Evolutionary conservation across 1,140 invertebrate species (phyloP).

Genomic region (Drosophila lacertosa): DNA sequence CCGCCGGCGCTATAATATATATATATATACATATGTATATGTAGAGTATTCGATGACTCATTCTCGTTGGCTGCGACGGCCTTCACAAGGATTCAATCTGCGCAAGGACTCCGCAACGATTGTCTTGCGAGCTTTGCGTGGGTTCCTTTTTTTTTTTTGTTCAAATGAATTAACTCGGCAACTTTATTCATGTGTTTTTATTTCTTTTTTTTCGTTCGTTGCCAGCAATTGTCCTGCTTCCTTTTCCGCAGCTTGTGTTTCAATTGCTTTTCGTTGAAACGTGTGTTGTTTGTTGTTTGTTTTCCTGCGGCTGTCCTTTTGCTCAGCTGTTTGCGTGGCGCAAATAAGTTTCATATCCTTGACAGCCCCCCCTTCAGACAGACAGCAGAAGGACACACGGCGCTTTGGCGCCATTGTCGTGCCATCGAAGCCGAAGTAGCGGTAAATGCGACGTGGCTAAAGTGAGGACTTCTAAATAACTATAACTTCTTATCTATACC

Average conservation of each 20-base stretch:
- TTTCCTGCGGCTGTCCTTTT: constrained; percentile 57
- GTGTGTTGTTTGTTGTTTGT: constrained; percentile 40
- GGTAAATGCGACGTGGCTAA: background rate
- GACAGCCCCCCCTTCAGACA: constrained; percentile 2
- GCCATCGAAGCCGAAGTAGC: constrained; percentile 12
- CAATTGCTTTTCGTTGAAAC: constrained; percentile 9
- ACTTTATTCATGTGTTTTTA: constrained; percentile 47
- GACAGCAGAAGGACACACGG: constrained; percentile 32
- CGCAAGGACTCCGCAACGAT: background rate
- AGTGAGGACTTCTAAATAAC: constrained; percentile 8
- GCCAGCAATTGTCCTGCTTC: no score
- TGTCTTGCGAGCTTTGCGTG: constrained; percentile 23
- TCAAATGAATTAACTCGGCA: constrained; percentile 59
- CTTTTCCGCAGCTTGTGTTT: constrained; percentile 17
- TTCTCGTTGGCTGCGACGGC: constrained; percentile 30
- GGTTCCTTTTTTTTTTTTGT: no score
- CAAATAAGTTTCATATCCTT: constrained; percentile 59
- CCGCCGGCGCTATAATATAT: constrained; percentile 37
- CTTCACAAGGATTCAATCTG: constrained; percentile 56
- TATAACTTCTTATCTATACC: background rate
- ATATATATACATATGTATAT: constrained; percentile 1
- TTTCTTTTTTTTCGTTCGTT: constrained; percentile 14
- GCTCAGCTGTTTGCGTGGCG: constrained; percentile 70
- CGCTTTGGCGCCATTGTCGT: constrained; percentile 65
- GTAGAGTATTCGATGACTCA: constrained; percentile 56